phyloP scores from a whole-genome alignment of 2,113 vertebrate genomes.

The Felis chaus region DNA sequence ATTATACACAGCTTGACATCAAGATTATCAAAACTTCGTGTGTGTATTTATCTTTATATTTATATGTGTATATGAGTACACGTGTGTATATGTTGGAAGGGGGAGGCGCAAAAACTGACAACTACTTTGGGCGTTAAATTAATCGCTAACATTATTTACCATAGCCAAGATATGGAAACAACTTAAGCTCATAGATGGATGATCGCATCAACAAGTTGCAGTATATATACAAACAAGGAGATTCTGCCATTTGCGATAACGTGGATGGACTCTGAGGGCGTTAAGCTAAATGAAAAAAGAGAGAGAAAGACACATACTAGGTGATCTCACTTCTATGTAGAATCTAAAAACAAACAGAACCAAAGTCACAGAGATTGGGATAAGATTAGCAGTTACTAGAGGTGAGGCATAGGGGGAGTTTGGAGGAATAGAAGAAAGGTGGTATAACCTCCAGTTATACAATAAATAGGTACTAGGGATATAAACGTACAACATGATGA shows the following conservation, averaged over 20 bases:
- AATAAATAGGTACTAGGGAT: not conserved
- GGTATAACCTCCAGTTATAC: not conserved
- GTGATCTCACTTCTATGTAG: too few species aligned
- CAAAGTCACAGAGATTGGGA: too few species aligned
- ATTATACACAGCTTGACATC: not conserved
- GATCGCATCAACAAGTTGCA: too few species aligned
- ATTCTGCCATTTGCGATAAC: too few species aligned
- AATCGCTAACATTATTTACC: not conserved
- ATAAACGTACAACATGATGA: not conserved
- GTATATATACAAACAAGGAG: too few species aligned
- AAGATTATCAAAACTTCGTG: not conserved
- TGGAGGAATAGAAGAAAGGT: not conserved
- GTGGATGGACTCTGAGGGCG: too few species aligned
- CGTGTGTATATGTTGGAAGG: not conserved
- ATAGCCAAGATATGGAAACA: not conserved
- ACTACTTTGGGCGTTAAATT: not conserved
- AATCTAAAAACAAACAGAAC: too few species aligned
- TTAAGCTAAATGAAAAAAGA: too few species aligned
- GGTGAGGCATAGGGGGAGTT: not conserved
- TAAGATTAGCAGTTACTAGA: too few species aligned
- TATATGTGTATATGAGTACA: not conserved
- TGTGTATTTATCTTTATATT: not conserved
- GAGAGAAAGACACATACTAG: too few species aligned
- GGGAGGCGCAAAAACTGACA: not conserved
- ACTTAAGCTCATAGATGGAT: too few species aligned